phyloP scores from a whole-genome alignment of 2,113 vertebrate species.

The Ammodytes marinus region DNA sequence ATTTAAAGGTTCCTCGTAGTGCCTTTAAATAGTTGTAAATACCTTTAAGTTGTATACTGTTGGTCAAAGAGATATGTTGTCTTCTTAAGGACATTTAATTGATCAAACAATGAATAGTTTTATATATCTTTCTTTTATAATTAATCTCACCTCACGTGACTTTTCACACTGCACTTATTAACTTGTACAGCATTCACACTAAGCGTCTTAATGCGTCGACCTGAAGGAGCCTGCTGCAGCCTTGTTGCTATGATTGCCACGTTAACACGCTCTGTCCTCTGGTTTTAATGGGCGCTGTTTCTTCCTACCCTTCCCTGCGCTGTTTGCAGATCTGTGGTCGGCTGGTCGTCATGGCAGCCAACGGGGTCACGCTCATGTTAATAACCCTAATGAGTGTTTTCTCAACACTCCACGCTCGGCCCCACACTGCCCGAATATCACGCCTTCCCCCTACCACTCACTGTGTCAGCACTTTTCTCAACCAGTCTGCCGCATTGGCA shows the following conservation, averaged over 20 bases:
- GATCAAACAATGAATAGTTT: too few species aligned
- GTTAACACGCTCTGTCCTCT: not conserved
- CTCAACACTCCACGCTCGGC: constrained; percentile 37
- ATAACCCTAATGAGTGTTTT: constrained; percentile 68
- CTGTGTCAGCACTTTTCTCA: constrained; percentile 71
- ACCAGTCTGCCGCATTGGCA: constrained; percentile 48
- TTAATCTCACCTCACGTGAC: too few species aligned
- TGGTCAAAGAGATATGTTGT: too few species aligned
- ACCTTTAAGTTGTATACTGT: too few species aligned
- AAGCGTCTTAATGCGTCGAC: not conserved
- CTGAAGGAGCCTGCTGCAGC: not conserved
- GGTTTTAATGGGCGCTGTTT: constrained; percentile 1
- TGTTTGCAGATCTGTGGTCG: constrained; percentile 32
- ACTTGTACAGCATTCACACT: too few species aligned
- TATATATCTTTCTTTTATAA: too few species aligned
- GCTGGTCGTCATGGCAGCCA: constrained; percentile 52
- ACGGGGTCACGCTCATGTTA: constrained; percentile 56
- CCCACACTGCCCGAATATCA: constrained; percentile 49
- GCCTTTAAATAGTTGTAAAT: too few species aligned
- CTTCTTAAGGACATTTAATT: too few species aligned
- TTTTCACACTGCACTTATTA: too few species aligned
- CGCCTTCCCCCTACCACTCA: not conserved
- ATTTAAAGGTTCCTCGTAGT: too few species aligned
- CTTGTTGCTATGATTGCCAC: not conserved
- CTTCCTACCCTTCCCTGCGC: not conserved